These are phyloP conservation scores for Grantiella picta DNA, from an alignment of 2,113 vertebrate species.

Conservation along the genomic window DNA sequence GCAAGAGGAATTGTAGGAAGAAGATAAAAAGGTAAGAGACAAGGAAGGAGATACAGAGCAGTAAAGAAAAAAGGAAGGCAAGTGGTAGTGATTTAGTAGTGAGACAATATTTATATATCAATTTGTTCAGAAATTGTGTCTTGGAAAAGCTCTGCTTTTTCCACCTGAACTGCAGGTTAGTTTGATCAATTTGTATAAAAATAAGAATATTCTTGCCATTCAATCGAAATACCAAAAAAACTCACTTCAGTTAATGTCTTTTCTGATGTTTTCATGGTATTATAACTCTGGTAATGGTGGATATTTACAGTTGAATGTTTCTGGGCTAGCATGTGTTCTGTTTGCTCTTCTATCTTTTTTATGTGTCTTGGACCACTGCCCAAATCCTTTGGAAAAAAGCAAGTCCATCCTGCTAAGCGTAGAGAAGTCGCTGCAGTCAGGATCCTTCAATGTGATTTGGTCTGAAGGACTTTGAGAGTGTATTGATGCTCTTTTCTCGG, in stretches of 20 bases:
- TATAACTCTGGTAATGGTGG: not conserved
- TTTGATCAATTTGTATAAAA: not conserved
- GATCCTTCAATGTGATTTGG: not conserved
- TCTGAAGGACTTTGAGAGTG: not conserved
- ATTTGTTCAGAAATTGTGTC: not conserved
- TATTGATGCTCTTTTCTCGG: not conserved
- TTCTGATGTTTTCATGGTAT: not conserved
- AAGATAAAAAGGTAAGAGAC: constrained; percentile 20
- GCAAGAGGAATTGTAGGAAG: constrained; percentile 11
- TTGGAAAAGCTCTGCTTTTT: not conserved
- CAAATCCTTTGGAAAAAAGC: not conserved
- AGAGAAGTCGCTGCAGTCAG: not conserved
- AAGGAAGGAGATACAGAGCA: not conserved
- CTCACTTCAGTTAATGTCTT: not conserved
- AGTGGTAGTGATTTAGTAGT: not conserved
- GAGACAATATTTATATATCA: not conserved
- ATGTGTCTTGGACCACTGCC: not conserved
- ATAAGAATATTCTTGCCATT: not conserved
- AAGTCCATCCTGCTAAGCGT: not conserved
- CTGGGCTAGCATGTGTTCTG: not conserved
- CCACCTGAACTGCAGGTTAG: not conserved
- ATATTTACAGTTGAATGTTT: not conserved
- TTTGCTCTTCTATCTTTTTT: not conserved
- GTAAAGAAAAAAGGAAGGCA: not conserved
- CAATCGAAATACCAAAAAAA: not conserved